phyloP scores from a whole-genome alignment of 2,113 vertebrate species.

The Perccottus glenii region DNA sequence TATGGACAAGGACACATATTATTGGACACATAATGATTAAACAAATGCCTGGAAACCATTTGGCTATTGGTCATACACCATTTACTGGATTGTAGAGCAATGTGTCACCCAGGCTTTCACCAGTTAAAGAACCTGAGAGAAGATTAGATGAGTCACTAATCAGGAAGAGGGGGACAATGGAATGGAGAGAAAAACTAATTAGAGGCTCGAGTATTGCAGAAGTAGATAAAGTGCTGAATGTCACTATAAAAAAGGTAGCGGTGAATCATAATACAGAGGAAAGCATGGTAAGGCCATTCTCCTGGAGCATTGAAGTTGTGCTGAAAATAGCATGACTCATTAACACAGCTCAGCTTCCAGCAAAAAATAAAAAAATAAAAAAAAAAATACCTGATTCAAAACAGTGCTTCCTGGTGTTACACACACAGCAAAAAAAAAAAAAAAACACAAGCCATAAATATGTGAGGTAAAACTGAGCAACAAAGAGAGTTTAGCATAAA shows the following conservation, averaged over 20 bases:
- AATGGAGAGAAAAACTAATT: conserved; percentile 46
- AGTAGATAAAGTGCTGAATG: conserved; percentile 19
- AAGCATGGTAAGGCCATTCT: conserved; percentile 21
- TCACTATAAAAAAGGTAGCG: conserved; percentile 10
- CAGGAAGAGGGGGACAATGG: neutral
- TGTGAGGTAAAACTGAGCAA: neutral
- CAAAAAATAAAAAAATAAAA: too few relatives aligned
- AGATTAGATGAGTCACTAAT: conserved; percentile 51
- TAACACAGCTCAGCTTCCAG: conserved; percentile 34
- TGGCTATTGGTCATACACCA: conserved; percentile 7
- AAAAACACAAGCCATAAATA: conserved; percentile 2
- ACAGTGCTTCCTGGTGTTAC: conserved; percentile 3
- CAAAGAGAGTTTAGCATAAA: conserved; percentile 5
- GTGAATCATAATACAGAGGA: conserved; percentile 43
- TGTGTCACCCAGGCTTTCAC: conserved; percentile 27
- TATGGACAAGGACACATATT: conserved; percentile 2
- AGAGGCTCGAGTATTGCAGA: neutral
- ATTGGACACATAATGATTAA: conserved; percentile 3
- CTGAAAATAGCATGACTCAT: conserved; percentile 51
- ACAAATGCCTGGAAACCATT: conserved; percentile 1
- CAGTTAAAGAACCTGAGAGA: neutral
- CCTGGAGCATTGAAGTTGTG: conserved; percentile 44
- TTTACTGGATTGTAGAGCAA: conserved; percentile 29
- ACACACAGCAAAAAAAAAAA: conserved; percentile 1
- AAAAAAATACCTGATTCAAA: conserved; percentile 17